Conservation (phyloP, 2,888 invertebrate species). For the Xiphydria camelus region DNA sequence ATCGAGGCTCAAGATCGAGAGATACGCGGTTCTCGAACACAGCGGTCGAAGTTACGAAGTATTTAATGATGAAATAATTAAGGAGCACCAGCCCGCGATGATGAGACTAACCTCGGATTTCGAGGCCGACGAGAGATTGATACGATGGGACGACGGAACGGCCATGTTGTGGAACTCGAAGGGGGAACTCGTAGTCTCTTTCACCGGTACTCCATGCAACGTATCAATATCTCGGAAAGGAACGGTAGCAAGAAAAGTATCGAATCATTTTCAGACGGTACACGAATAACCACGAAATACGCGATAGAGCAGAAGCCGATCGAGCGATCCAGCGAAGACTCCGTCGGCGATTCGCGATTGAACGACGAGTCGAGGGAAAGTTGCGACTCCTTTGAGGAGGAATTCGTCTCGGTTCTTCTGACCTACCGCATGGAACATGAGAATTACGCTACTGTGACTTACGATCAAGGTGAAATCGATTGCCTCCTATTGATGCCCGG, state of each 20-base stretch:
- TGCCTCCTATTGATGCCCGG: conserved; percentile 42
- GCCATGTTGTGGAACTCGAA: conserved; percentile 39
- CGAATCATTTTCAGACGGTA: conserved; percentile 38
- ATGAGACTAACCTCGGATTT: conserved; percentile 44
- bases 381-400: conserved; percentile 20
- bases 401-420: conserved; percentile 47
- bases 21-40: conserved; percentile 40
- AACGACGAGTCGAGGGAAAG: neutral
- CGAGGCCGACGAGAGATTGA: conserved; percentile 45
- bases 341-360: conserved; percentile 16
- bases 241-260: neutral
- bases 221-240: neutral
- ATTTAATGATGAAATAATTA: conserved; percentile 36
- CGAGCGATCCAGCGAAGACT: conserved; percentile 44
- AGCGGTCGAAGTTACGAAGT: conserved; percentile 45
- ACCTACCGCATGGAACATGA: conserved; percentile 58
- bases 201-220: too few species aligned
- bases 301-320: conserved; percentile 38
- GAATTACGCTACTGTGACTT: conserved; percentile 61
- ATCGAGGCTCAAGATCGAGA: conserved; percentile 28
- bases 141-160: conserved; percentile 46
- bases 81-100: conserved; percentile 45
- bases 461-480: conserved; percentile 52
- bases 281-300: conserved; percentile 41
- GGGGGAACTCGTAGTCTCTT: conserved; percentile 43